Conservation (phyloP, 2,113 vertebrate genomes). For the Haliaeetus leucogaster region DNA sequence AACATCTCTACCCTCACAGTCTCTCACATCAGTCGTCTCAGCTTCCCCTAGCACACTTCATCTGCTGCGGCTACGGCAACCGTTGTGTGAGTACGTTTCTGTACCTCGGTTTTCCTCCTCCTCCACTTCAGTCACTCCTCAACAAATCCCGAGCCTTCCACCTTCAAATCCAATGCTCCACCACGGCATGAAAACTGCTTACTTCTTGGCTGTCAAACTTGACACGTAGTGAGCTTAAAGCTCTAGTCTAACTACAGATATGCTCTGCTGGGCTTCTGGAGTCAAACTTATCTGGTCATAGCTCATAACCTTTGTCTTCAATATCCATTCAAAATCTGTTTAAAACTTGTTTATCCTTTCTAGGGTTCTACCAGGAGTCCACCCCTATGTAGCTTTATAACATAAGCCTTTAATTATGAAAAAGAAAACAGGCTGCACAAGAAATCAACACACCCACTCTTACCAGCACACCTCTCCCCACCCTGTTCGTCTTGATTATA, state of each 20-base stretch:
- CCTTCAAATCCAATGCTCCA: background rate
- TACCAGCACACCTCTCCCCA: background rate
- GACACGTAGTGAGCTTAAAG: background rate
- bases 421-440: background rate
- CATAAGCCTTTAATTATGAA: conserved; percentile 27
- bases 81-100: background rate
- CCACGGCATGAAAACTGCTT: background rate
- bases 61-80: background rate
- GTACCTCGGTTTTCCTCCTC: background rate
- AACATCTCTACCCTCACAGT: background rate
- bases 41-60: background rate
- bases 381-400: background rate
- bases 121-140: background rate
- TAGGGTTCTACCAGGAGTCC: conserved; percentile 16
- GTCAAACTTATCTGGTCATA: background rate
- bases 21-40: background rate
- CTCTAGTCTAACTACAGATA: background rate
- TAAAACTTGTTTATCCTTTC: conserved; percentile 11
- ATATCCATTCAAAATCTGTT: background rate
- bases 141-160: background rate
- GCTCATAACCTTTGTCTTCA: background rate
- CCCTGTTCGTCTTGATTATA: background rate
- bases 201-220: background rate
- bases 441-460: conserved; percentile 37
- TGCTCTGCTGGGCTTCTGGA: background rate